Evolutionary conservation across 1,140 invertebrate genomes (phyloP).

Genomic region (Parasteatoda tepidariorum): DNA sequence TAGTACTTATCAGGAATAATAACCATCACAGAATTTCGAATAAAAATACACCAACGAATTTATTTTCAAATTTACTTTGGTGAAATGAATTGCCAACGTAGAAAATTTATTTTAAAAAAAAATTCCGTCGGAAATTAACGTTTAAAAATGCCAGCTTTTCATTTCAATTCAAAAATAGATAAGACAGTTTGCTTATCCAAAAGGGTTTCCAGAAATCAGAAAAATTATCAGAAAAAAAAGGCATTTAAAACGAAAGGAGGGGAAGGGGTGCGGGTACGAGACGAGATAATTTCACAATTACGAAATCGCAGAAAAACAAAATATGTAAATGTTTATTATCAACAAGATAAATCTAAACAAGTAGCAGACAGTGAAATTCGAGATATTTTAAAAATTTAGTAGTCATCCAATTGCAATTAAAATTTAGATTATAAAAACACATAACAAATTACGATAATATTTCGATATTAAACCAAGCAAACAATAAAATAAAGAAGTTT

Average conservation of each 20-base stretch:
- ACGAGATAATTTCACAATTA: conserved; percentile 17
- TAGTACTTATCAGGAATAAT: too few relatives aligned
- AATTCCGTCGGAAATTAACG: not conserved
- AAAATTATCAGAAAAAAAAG: conserved; percentile 39
- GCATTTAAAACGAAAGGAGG: not conserved
- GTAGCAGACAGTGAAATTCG: too few relatives aligned
- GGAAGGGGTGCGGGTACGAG: not conserved
- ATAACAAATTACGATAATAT: too few relatives aligned
- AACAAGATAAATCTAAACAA: not conserved
- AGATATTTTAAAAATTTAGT: too few relatives aligned
- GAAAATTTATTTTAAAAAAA: not conserved
- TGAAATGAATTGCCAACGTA: too few relatives aligned
- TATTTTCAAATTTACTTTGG: too few relatives aligned
- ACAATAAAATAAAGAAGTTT: too few relatives aligned
- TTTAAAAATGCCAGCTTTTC: not conserved
- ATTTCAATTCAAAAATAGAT: not conserved
- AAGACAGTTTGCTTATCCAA: conserved; percentile 32
- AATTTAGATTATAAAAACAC: too few relatives aligned
- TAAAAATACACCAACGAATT: too few relatives aligned
- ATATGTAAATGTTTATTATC: not conserved
- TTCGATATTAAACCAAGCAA: too few relatives aligned
- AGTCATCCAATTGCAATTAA: too few relatives aligned
- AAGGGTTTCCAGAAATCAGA: conserved; percentile 33
- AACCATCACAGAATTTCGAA: too few relatives aligned
- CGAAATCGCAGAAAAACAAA: conserved; percentile 2